These are phyloP conservation scores for Auanema freiburgensis DNA, from an alignment of 2,888 invertebrate species.

Conservation along the genomic window DNA sequence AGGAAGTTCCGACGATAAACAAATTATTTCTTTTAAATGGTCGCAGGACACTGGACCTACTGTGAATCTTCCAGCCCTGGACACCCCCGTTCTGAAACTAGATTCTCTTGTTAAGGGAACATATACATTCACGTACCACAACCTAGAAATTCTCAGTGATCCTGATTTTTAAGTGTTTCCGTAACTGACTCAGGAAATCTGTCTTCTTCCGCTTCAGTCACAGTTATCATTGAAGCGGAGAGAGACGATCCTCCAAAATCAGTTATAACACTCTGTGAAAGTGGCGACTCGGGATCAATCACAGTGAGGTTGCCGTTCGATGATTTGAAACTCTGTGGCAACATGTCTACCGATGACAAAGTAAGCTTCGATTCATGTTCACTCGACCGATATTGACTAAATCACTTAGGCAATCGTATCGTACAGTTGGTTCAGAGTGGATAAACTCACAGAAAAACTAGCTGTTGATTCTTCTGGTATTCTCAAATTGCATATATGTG, in stretches of 20 bases:
- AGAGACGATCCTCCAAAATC: conserved; percentile 38
- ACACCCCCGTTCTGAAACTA: conserved; percentile 27
- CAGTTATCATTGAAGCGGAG: conserved; percentile 20
- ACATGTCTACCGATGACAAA: conserved; percentile 28
- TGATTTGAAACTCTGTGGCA: conserved; percentile 29
- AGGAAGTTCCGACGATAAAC: conserved; percentile 25
- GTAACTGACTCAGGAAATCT: conserved; percentile 23
- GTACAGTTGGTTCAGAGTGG: conserved; percentile 32
- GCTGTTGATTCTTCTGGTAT: conserved; percentile 23
- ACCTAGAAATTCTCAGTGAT: too few relatives aligned
- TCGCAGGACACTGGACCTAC: conserved; percentile 27
- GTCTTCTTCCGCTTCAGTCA: conserved; percentile 19
- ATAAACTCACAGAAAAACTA: conserved; percentile 22
- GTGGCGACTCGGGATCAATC: conserved; percentile 22
- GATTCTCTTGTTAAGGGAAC: conserved; percentile 23
- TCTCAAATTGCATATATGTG: not conserved
- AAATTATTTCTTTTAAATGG: conserved; percentile 30
- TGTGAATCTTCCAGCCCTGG: conserved; percentile 23
- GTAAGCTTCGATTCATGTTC: conserved; percentile 4
- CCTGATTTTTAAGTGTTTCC: conserved; percentile 18
- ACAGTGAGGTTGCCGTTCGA: conserved; percentile 30
- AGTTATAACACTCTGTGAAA: conserved; percentile 25
- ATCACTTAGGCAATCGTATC: conserved; percentile 24
- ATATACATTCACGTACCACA: conserved; percentile 28
- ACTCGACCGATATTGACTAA: not conserved